A percentile compares a stretch with the other conserved stretches of the same genome.
These are phyloP conservation scores for Hypotaenidia okinawae DNA, from an alignment of 2,797 vertebrate genomes.

Conservation along the genomic window DNA sequence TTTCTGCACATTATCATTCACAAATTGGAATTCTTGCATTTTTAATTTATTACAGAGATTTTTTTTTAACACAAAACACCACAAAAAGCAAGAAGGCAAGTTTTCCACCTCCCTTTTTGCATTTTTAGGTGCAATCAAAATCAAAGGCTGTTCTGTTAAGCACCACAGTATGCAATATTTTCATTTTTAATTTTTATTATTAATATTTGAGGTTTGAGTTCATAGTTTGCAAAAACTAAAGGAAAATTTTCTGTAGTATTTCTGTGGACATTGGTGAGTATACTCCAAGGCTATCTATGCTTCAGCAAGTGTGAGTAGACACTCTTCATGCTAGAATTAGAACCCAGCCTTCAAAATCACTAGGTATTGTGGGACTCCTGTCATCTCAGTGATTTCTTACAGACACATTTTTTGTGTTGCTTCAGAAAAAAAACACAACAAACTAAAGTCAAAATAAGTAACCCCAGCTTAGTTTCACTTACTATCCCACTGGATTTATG, in stretches of 20 bases:
- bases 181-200: not conserved
- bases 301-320: not conserved
- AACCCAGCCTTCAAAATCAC: not conserved
- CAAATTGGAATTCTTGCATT: not conserved
- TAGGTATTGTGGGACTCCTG: not conserved
- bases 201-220: not conserved
- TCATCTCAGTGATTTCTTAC: not conserved
- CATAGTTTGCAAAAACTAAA: not conserved
- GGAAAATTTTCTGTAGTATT: not conserved
- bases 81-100: not conserved
- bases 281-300: not conserved
- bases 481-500: not conserved
- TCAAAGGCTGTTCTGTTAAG: not conserved
- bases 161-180: not conserved
- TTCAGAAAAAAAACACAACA: not conserved
- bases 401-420: accelerated
- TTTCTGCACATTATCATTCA: not conserved
- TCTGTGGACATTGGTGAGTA: not conserved
- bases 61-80: not conserved
- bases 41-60: not conserved
- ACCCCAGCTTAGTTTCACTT: not conserved
- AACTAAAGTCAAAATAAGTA: not conserved
- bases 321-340: not conserved
- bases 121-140: not conserved
- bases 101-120: not conserved